Percentiles rank a stretch among this genome's conserved stretches.
These are phyloP conservation scores for Aphelocoma californica DNA, from an alignment of 2,797 vertebrate species.

Conservation along the genomic window DNA sequence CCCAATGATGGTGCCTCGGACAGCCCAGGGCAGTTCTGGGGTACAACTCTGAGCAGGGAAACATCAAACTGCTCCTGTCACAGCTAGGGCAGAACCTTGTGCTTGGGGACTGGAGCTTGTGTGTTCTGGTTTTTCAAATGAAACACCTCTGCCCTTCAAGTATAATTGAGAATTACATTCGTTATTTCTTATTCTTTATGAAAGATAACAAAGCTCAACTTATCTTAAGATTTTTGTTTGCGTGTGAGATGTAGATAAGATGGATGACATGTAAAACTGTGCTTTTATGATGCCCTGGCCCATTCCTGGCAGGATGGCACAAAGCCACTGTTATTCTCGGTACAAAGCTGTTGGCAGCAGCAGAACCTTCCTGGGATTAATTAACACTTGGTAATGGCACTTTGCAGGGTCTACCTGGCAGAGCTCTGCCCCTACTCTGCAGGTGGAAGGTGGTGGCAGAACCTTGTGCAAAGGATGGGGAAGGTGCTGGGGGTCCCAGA, in stretches of 20 bases:
- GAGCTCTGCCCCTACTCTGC: neutral
- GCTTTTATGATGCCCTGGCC: neutral
- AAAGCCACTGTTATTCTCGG: neutral
- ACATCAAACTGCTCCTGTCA: rapidly evolving
- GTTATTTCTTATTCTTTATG: neutral
- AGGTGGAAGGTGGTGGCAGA: neutral
- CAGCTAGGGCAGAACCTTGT: neutral
- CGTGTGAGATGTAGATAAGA: neutral
- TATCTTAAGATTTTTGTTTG: neutral
- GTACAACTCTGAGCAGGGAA: neutral
- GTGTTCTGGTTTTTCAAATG: neutral
- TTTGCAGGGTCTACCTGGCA: too few relatives aligned
- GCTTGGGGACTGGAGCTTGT: neutral
- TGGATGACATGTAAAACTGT: neutral
- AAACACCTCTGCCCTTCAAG: neutral
- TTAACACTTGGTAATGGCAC: rapidly evolving
- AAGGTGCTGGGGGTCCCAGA: neutral
- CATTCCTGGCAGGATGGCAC: neutral
- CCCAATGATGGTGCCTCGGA: rapidly evolving
- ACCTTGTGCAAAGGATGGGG: neutral
- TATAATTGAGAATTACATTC: neutral
- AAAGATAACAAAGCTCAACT: neutral
- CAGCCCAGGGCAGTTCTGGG: neutral
- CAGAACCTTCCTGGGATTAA: neutral
- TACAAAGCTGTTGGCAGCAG: neutral